A percentile compares a stretch with the other conserved stretches of the same genome.
These are phyloP conservation scores for Pseudomyrmex concolor DNA, from an alignment of 1,140 invertebrate species.

Conservation along the genomic window DNA sequence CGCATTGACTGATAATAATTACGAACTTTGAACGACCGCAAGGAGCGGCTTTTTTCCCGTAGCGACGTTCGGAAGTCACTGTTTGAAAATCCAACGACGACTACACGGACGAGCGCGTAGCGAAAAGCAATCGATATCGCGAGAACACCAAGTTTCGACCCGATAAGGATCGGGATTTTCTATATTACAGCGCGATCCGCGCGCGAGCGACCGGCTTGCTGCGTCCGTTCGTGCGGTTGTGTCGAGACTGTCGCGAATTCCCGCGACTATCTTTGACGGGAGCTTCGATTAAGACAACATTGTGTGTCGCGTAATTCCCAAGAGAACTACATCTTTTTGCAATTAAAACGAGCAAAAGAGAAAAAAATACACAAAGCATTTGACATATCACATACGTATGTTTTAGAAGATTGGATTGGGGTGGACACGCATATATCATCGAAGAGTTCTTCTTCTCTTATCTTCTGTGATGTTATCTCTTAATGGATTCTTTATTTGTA, in stretches of 20 bases:
- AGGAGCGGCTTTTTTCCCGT: conserved; percentile 17
- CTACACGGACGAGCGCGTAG: conserved; percentile 12
- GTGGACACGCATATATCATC: too few species aligned
- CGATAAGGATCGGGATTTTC: conserved; percentile 54
- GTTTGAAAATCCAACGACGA: conserved; percentile 24
- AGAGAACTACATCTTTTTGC: conserved; percentile 7
- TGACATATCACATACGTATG: too few species aligned
- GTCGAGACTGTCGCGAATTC: conserved; percentile 29
- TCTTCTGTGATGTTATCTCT: too few species aligned
- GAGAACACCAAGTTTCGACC: conserved; percentile 45
- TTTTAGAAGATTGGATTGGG: too few species aligned
- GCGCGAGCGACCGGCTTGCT: neutral
- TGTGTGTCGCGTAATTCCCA: neutral
- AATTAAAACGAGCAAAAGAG: too few species aligned
- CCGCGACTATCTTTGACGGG: conserved; percentile 10
- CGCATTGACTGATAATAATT: neutral
- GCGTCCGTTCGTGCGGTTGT: conserved; percentile 13
- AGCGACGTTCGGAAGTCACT: conserved; percentile 40
- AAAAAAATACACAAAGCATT: neutral
- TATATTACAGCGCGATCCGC: neutral
- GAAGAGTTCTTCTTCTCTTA: too few species aligned
- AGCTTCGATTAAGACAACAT: conserved; percentile 15
- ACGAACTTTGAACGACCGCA: neutral
- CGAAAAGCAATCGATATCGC: conserved; percentile 49
- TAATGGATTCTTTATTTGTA: too few species aligned